phyloP scores from a whole-genome alignment of 2,888 invertebrate genomes.

The Hydroisotoma schaefferi region DNA sequence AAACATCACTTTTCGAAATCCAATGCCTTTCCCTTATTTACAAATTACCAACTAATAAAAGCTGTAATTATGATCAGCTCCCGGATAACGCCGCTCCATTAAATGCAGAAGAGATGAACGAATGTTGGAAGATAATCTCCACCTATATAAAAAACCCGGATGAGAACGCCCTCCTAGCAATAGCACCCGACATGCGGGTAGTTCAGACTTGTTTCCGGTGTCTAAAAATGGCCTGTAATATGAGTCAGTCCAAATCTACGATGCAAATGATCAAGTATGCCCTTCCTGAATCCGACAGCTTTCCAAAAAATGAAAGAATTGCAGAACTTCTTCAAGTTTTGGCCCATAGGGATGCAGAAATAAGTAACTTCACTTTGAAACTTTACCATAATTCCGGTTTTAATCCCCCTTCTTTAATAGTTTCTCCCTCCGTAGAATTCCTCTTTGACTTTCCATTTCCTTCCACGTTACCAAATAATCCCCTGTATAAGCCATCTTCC shows the following conservation, averaged over 20 bases:
- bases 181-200: slow-evolving; percentile 50
- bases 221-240: slow-evolving; percentile 47
- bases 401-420: no score
- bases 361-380: slow-evolving; percentile 27
- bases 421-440: no score
- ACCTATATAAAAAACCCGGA: slow-evolving; percentile 33
- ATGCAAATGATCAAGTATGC: slow-evolving; percentile 1
- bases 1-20: neutral
- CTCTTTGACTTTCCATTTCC: no score
- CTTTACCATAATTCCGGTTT: no score
- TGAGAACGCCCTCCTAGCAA: slow-evolving; percentile 47
- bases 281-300: neutral
- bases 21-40: neutral
- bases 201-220: slow-evolving; percentile 52
- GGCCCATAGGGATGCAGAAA: slow-evolving; percentile 31
- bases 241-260: neutral
- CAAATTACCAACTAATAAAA: no score
- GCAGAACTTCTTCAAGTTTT: slow-evolving; percentile 27
- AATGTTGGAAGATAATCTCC: slow-evolving; percentile 33
- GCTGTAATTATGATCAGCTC: no score
- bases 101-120: slow-evolving; percentile 25
- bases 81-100: slow-evolving; percentile 27
- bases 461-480: no score
- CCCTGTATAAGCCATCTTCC: no score
- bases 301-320: neutral